Percentiles rank a stretch among this genome's conserved stretches.
phyloP scores from a whole-genome alignment of 2,113 vertebrate species.

The Columba janthina region DNA sequence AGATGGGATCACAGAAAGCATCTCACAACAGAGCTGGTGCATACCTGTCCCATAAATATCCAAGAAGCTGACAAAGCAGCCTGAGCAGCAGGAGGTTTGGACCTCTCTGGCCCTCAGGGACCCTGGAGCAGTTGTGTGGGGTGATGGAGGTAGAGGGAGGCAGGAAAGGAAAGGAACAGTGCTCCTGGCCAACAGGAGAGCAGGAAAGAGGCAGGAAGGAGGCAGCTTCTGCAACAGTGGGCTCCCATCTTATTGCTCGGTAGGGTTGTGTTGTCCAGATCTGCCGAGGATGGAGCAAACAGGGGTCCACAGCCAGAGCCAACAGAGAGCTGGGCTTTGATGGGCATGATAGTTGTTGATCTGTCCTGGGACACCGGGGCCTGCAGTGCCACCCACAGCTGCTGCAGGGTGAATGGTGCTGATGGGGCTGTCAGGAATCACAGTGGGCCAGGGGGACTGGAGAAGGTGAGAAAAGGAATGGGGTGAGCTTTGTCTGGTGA shows the following conservation, averaged over 20 bases:
- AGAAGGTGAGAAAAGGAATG: background rate
- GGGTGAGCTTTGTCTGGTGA: background rate
- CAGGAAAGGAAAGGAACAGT: background rate
- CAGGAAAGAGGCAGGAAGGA: background rate
- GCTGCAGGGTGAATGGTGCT: background rate
- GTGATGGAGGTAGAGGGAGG: background rate
- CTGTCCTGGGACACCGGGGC: background rate
- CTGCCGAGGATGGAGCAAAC: background rate
- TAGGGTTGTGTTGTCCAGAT: background rate
- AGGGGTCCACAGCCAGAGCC: background rate
- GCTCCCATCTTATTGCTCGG: background rate
- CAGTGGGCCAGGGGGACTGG: fast-evolving
- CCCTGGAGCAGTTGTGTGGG: background rate
- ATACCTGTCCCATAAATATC: background rate
- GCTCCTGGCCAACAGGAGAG: background rate
- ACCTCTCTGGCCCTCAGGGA: background rate
- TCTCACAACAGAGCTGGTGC: background rate
- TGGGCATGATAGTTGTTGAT: background rate
- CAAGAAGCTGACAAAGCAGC: background rate
- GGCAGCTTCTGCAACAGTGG: background rate
- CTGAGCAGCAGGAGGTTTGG: background rate
- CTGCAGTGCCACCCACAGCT: background rate
- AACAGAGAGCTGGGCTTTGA: background rate
- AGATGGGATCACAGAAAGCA: background rate
- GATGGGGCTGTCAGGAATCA: background rate